Percentiles rank a stretch among this genome's conserved stretches.
Conservation (phyloP, 2,888 invertebrate species). For the Mimumesa dahlbomi region DNA sequence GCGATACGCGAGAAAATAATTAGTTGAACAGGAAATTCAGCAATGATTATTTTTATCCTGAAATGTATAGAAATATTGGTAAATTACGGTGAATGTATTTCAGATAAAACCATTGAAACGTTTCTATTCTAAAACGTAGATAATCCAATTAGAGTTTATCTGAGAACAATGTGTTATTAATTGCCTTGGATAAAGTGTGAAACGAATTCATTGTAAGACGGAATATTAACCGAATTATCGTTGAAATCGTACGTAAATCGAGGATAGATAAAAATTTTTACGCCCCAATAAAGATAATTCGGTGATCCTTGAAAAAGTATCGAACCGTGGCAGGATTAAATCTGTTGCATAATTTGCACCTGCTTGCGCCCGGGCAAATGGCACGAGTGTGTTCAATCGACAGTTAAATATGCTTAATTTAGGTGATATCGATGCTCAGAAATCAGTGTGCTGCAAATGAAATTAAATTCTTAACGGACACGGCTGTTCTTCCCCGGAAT, state of each 20-base stretch:
- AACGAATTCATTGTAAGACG: too few species aligned
- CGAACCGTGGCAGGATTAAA: slow-evolving; percentile 14
- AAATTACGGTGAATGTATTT: too few species aligned
- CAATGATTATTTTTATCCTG: too few species aligned
- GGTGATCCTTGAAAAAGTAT: slow-evolving; percentile 18
- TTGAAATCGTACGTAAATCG: background rate
- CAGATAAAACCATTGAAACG: too few species aligned
- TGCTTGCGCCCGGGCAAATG: slow-evolving; percentile 15
- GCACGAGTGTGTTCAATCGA: slow-evolving; percentile 31
- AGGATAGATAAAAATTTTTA: slow-evolving; percentile 7
- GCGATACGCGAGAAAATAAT: too few species aligned
- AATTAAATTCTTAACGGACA: slow-evolving; percentile 50
- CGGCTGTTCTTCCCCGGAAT: background rate
- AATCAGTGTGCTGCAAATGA: slow-evolving; percentile 46
- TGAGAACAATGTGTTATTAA: too few species aligned
- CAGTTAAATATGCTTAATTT: slow-evolving; percentile 44
- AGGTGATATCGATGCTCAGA: slow-evolving; percentile 31
- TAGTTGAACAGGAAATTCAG: too few species aligned
- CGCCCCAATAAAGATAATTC: background rate
- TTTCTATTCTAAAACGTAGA: too few species aligned
- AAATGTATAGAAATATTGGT: too few species aligned
- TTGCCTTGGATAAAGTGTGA: too few species aligned
- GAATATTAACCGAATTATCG: too few species aligned
- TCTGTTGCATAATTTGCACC: slow-evolving; percentile 17
- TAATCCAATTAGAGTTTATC: too few species aligned